Conservation (phyloP, 2,113 vertebrate genomes). For the Bubo bubo region DNA sequence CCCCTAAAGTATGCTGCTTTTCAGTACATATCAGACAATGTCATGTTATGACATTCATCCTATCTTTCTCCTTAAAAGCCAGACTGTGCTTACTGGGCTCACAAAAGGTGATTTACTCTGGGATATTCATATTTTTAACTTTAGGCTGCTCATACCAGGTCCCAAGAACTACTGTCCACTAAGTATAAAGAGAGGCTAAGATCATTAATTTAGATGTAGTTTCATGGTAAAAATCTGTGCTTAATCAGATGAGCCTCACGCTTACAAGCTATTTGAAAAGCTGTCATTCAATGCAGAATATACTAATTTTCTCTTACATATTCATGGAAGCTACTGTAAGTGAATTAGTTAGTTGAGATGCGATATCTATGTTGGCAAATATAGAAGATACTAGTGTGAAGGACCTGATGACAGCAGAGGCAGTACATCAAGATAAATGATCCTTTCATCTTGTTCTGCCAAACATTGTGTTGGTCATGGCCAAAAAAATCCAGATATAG, state of each 20-base stretch:
- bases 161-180: not conserved
- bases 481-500: not conserved
- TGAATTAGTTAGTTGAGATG: not conserved
- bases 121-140: not conserved
- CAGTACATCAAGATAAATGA: not conserved
- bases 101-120: not conserved
- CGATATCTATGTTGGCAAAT: not conserved
- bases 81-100: not conserved
- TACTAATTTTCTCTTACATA: constrained; percentile 8
- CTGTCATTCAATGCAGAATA: not conserved
- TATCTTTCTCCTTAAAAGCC: not conserved
- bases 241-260: not conserved
- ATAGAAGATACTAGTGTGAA: not conserved
- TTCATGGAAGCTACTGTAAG: not conserved
- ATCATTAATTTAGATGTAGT: not conserved
- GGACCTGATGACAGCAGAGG: not conserved
- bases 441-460: constrained; percentile 1
- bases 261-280: not conserved
- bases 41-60: not conserved
- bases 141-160: not conserved
- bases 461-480: not conserved
- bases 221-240: not conserved
- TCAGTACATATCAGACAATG: not conserved
- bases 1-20: not conserved
- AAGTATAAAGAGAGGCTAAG: not conserved